Evolutionary conservation across 2,797 vertebrate genomes (phyloP).

Genomic region (Molothrus ater): DNA sequence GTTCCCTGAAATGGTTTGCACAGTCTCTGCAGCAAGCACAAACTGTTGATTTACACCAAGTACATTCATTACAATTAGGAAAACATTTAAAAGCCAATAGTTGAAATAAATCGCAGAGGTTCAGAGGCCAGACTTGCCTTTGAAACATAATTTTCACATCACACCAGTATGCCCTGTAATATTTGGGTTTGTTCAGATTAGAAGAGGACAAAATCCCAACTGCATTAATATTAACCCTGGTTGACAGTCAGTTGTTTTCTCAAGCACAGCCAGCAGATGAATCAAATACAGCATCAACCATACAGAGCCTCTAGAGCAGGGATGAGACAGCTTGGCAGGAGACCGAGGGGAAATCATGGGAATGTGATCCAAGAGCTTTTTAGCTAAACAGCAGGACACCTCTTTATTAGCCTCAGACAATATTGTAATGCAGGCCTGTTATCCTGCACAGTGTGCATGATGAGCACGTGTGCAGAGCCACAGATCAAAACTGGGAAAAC

Average conservation of each 20-base stretch:
- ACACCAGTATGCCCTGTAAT: neutral
- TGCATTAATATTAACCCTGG: neutral
- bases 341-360: neutral
- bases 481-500: neutral
- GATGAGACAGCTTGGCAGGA: neutral
- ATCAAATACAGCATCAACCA: neutral
- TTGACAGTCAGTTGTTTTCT: neutral
- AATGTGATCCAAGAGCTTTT: neutral
- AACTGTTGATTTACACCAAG: neutral
- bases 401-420: neutral
- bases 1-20: neutral
- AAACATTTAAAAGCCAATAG: neutral
- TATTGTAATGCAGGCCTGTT: neutral
- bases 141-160: neutral
- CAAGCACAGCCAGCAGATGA: slow-evolving; percentile 13
- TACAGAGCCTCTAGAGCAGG: neutral
- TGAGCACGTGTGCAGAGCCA: neutral
- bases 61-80: neutral
- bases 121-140: neutral
- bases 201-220: neutral
- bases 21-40: neutral
- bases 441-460: neutral
- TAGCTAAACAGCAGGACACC: neutral
- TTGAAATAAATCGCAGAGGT: neutral
- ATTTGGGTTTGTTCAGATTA: neutral